Conservation (phyloP, 2,888 invertebrate species). For the Chironomus riparius region DNA sequence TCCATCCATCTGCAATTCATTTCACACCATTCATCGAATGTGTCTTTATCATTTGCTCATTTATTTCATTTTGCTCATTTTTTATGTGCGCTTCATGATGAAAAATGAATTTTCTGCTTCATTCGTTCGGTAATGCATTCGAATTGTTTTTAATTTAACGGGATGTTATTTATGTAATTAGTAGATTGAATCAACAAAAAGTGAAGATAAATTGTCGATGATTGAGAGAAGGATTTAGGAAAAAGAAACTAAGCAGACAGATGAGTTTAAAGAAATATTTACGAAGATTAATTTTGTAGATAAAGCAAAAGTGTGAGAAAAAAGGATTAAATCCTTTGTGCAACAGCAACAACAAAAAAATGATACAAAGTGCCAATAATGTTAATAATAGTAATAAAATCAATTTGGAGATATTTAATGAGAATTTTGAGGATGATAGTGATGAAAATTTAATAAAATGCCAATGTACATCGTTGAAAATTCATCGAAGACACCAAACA, state of each 20-base stretch:
- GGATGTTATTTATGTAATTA: neutral
- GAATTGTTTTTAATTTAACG: neutral
- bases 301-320: neutral
- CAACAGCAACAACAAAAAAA: neutral
- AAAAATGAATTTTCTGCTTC: too few species aligned
- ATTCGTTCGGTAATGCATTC: too few species aligned
- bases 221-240: neutral
- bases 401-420: neutral
- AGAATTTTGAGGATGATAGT: neutral
- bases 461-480: slow-evolving; percentile 1
- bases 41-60: neutral
- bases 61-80: neutral
- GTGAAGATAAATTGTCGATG: neutral
- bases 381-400: neutral
- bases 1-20: neutral
- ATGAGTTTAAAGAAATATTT: too few species aligned
- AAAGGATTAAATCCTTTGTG: neutral
- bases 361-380: slow-evolving; percentile 19
- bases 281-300: too few species aligned
- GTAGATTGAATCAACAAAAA: neutral
- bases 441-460: slow-evolving; percentile 11
- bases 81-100: too few species aligned
- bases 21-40: neutral
- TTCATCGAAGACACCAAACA: neutral
- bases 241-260: too few species aligned